Percentiles rank a stretch among this genome's conserved stretches.
These are phyloP conservation scores for Elmis aenea DNA, from an alignment of 2,888 invertebrate genomes.

Conservation along the genomic window DNA sequence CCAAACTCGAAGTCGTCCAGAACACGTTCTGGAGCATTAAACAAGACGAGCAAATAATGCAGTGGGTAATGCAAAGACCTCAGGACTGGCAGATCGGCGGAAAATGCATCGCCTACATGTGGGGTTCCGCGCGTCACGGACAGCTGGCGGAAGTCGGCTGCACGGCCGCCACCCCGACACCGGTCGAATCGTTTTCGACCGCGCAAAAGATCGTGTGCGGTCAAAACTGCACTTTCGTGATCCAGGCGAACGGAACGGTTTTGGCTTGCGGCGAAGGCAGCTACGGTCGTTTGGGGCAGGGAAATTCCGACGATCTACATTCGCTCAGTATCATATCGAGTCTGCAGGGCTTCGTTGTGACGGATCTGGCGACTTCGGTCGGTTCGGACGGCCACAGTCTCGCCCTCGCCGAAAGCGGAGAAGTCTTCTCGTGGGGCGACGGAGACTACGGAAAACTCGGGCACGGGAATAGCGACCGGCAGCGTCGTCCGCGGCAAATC, in stretches of 20 bases:
- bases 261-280: slow-evolving; percentile 62
- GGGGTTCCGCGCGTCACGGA: slow-evolving; percentile 61
- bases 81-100: slow-evolving; percentile 63
- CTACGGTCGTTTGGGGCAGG: slow-evolving; percentile 59
- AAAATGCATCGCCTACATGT: slow-evolving; percentile 55
- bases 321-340: slow-evolving; percentile 55
- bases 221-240: slow-evolving; percentile 61
- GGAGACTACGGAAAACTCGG: slow-evolving; percentile 64
- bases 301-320: slow-evolving; percentile 59
- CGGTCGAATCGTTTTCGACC: slow-evolving; percentile 48
- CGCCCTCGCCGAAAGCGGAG: slow-evolving; percentile 60
- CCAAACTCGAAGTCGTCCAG: slow-evolving; percentile 37
- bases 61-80: slow-evolving; percentile 56
- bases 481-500: slow-evolving; percentile 57
- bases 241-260: slow-evolving; percentile 57
- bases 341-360: slow-evolving; percentile 60
- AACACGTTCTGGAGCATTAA: slow-evolving; percentile 53
- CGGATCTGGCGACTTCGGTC: slow-evolving; percentile 57
- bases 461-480: slow-evolving; percentile 60
- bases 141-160: slow-evolving; percentile 55
- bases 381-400: slow-evolving; percentile 63
- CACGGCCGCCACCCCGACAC: slow-evolving; percentile 43
- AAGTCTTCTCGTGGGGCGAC: slow-evolving; percentile 64
- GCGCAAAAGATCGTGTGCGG: slow-evolving; percentile 59
- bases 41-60: slow-evolving; percentile 58